Percentiles rank a stretch among this genome's conserved stretches.
Conservation (phyloP, 2,113 vertebrate species). For the Mesocricetus auratus region DNA sequence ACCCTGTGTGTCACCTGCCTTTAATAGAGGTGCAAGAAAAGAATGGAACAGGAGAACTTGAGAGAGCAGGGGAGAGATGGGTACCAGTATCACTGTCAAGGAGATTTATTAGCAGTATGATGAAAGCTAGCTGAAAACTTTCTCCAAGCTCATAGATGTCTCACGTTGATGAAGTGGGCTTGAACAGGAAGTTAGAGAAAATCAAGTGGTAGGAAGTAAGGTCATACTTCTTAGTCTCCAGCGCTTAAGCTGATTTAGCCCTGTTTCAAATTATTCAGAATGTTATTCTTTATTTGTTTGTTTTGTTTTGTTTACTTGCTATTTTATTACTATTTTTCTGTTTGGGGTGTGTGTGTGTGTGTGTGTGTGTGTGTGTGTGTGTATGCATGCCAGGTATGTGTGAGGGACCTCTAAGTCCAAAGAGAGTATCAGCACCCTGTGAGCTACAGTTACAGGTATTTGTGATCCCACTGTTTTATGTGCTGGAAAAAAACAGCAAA, state of each 20-base stretch:
- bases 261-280: not conserved
- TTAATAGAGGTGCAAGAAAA: not conserved
- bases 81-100: not conserved
- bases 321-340: not conserved
- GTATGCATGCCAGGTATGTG: not conserved
- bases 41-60: not conserved
- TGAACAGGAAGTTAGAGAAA: not conserved
- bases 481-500: not conserved
- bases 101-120: not conserved
- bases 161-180: not conserved
- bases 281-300: not conserved
- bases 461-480: not conserved
- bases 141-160: no score
- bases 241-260: not conserved
- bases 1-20: not conserved
- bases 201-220: not conserved
- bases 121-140: no score
- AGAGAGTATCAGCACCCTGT: not conserved
- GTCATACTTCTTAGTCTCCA: not conserved
- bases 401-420: not conserved
- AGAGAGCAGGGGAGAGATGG: not conserved
- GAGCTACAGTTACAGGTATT: not conserved
- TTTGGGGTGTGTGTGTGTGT: not conserved
- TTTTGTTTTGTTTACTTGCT: not conserved
- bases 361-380: not conserved